phyloP scores from a whole-genome alignment of 1,140 invertebrate species.

The Limonius californicus region DNA sequence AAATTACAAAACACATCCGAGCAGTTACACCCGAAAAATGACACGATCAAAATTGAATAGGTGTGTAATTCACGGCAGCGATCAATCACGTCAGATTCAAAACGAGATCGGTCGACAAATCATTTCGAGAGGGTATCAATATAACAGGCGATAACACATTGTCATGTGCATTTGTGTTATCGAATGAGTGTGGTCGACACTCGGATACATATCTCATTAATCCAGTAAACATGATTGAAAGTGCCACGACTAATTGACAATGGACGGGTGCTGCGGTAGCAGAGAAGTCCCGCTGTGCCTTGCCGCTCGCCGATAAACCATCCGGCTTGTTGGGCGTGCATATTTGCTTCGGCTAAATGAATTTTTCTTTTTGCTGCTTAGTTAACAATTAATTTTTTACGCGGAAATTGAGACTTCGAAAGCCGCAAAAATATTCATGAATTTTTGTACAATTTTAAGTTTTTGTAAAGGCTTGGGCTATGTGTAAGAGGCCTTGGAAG shows the following conservation, averaged over 20 bases:
- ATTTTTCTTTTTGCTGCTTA: no score
- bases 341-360: background rate
- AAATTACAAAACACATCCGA: no score
- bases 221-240: conserved; percentile 21
- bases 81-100: background rate
- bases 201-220: conserved; percentile 24
- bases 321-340: background rate
- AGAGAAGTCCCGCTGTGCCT: background rate
- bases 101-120: background rate
- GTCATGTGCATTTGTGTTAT: background rate
- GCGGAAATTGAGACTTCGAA: no score
- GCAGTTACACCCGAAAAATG: no score
- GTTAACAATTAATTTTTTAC: no score
- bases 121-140: background rate
- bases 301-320: background rate
- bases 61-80: background rate
- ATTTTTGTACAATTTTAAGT: no score
- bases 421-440: no score
- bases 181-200: conserved; percentile 16
- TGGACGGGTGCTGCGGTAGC: background rate
- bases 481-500: no score
- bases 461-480: no score
- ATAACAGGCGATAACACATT: background rate
- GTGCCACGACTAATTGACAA: background rate
- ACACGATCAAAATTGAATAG: no score